phyloP scores from a whole-genome alignment of 2,797 vertebrate species.

The Morelia viridis region DNA sequence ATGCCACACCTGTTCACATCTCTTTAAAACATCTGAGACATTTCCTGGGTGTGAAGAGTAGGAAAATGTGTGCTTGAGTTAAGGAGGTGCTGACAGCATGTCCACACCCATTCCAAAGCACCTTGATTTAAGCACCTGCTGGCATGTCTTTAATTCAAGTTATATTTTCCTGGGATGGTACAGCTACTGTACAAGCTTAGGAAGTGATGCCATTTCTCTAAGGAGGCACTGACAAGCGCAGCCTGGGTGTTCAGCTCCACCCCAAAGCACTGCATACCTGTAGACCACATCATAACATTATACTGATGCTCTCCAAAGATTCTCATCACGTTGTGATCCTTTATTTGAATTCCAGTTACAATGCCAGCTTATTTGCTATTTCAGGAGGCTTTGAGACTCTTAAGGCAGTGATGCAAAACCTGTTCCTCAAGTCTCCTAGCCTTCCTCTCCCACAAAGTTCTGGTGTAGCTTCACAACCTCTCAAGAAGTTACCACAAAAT shows the following conservation, averaged over 20 bases:
- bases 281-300: background rate
- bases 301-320: background rate
- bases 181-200: background rate
- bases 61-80: background rate
- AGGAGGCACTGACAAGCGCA: background rate
- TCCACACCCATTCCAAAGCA: background rate
- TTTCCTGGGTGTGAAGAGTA: background rate
- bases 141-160: background rate
- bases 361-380: background rate
- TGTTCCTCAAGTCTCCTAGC: background rate
- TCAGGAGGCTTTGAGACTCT: background rate
- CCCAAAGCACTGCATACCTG: background rate
- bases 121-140: background rate
- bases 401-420: background rate
- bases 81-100: background rate
- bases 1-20: background rate
- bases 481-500: background rate
- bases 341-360: background rate
- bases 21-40: background rate
- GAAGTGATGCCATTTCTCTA: background rate
- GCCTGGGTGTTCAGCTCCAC: background rate
- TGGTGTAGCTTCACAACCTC: background rate
- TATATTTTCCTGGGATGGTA: background rate
- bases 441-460: background rate
- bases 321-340: background rate